These are phyloP conservation scores for Heliocidaris erythrogramma DNA, from an alignment of 35 echinoderm and acorn worm genomes.

Conservation along the genomic window DNA sequence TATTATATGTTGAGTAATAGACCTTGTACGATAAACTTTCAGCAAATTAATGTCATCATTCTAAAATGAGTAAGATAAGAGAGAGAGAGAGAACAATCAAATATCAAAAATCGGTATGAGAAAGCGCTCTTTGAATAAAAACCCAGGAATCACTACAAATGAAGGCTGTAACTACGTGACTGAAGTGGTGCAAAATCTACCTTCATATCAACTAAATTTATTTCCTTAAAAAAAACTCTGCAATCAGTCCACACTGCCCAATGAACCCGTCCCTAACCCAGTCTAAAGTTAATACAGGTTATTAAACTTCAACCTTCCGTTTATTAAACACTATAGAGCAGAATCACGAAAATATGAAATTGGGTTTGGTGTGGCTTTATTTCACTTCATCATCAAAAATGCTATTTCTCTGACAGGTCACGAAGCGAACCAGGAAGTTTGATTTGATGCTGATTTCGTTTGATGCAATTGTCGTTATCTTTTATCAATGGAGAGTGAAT, in stretches of 20 bases:
- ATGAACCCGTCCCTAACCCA: neutral
- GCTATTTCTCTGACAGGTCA: too few species aligned
- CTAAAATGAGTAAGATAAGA: slow-evolving; percentile 4
- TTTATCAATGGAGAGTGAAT: too few species aligned
- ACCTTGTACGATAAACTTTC: slow-evolving; percentile 6
- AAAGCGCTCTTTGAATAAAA: neutral
- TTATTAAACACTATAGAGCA: too few species aligned
- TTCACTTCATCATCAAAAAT: too few species aligned
- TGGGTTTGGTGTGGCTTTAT: too few species aligned
- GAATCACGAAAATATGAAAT: too few species aligned
- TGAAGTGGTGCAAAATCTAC: neutral
- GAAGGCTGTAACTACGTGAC: neutral
- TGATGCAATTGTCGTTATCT: too few species aligned
- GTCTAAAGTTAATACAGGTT: neutral
- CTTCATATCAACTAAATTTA: neutral
- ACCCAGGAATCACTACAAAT: neutral
- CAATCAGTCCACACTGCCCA: neutral
- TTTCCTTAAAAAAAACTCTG: neutral
- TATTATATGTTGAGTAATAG: slow-evolving; percentile 6
- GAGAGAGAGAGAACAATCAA: neutral
- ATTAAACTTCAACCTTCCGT: neutral
- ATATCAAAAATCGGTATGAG: neutral
- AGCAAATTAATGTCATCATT: slow-evolving; percentile 12
- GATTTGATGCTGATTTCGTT: too few species aligned
- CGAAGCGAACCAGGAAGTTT: too few species aligned